These are phyloP conservation scores for Drepanosiphum platanoidis DNA, from an alignment of 2,888 invertebrate species.

Conservation along the genomic window DNA sequence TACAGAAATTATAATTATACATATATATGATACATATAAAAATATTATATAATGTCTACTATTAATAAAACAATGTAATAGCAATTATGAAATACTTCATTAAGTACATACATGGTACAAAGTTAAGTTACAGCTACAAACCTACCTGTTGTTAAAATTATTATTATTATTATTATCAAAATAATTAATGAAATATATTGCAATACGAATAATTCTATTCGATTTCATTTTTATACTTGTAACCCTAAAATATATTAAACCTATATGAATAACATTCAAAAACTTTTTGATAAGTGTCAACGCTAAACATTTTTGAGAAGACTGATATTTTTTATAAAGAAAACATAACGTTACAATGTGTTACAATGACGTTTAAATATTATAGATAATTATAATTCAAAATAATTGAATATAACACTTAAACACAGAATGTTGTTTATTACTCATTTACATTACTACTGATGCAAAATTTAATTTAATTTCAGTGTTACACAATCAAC, in stretches of 20 bases:
- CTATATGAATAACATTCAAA: too few relatives aligned
- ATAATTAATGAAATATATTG: too few relatives aligned
- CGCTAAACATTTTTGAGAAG: too few relatives aligned
- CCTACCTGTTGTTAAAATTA: neutral
- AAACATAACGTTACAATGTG: too few relatives aligned
- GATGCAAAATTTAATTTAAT: neutral
- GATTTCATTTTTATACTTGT: too few relatives aligned
- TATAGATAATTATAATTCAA: neutral
- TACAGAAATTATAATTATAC: neutral
- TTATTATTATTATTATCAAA: neutral
- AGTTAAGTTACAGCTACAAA: too few relatives aligned
- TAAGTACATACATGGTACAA: neutral
- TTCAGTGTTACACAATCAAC: conserved; percentile 8
- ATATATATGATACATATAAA: neutral
- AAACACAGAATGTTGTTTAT: neutral
- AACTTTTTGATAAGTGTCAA: too few relatives aligned
- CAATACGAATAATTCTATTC: too few relatives aligned
- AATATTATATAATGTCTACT: neutral
- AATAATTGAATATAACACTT: neutral
- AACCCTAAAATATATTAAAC: too few relatives aligned
- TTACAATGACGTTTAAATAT: neutral
- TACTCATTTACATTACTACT: neutral
- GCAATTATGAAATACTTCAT: neutral
- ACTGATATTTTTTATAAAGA: too few relatives aligned
- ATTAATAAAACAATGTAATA: neutral